Evolutionary conservation across 2,797 vertebrate species (phyloP), one percentile per base, ranked within the genome.

Genomic region (Lates japonicus): DNA sequence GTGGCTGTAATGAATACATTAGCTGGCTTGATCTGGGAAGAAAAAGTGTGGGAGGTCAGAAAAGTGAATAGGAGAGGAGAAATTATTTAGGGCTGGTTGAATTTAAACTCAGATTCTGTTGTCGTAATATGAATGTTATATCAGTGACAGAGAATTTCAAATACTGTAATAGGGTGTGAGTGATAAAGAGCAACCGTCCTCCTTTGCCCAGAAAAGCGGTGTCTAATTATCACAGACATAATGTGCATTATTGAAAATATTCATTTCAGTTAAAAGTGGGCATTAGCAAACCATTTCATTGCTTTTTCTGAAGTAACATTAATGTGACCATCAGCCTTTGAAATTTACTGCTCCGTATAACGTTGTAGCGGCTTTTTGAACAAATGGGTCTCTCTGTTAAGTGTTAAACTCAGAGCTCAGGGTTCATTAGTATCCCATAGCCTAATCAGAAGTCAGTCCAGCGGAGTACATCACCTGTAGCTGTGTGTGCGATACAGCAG

Each of bases 1-100:
- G 97, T 98, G 82, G 98, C 98, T 81, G 98, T 99, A 93, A 99
- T 99, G 96, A 99, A 99, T 84, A 99, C 98, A 68, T 99, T 99
- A 60, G 98, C 98, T 59, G 98, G 98, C 80, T 99, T 99, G 92
- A 99, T 99, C 87, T 99, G 83, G 70, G 87, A 22, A 84, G 76
- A 65, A 44, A 76, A 67, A 14, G 48, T 25, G 10, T 22, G 31
- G 75, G 71, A 57, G 39, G 58, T 60, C 51, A 55, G 66, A 35
- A 35, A 49, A 48, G 63, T 52, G 35, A 35, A n/a, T 5, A 66
- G 42, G 37, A 31, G 37, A 68, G 12, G 29, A 61, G 49, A 66
- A 14, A 44, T 44, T 17, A 69, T n/a, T 22, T 39, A 51, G 12
- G 33, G 41, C 14, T 68, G 4, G 46, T 44, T 52, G 35, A 42